These are phyloP conservation scores for Gavia stellata DNA, from an alignment of 2,113 vertebrate genomes.

Conservation along the genomic window DNA sequence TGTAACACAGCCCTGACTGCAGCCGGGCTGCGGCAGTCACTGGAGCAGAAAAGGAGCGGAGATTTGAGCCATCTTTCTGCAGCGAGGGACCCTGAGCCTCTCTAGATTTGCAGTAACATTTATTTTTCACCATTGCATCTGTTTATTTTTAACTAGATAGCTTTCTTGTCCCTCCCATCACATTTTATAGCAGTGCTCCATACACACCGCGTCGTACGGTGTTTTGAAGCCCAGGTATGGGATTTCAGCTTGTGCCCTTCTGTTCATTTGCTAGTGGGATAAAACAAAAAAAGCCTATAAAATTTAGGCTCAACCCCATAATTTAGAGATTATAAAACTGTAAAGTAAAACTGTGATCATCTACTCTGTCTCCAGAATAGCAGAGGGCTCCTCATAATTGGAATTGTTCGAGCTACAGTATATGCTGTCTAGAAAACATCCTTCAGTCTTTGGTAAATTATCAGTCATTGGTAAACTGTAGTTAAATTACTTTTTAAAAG, in stretches of 20 bases:
- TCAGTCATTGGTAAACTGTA: neutral
- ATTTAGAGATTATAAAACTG: neutral
- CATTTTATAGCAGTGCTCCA: neutral
- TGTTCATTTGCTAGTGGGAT: neutral
- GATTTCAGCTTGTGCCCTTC: neutral
- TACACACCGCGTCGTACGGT: fast-evolving
- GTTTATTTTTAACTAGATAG: neutral
- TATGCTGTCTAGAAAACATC: neutral
- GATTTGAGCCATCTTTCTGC: neutral
- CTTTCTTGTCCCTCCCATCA: neutral
- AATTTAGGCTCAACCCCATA: neutral
- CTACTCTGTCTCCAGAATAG: neutral
- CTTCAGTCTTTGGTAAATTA: neutral
- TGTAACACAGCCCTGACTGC: fast-evolving
- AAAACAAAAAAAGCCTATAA: neutral
- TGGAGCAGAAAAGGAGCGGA: neutral
- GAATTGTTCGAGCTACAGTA: neutral
- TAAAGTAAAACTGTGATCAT: neutral
- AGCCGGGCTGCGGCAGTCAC: neutral
- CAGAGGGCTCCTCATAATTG: neutral
- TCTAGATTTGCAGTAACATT: neutral
- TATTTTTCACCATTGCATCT: neutral
- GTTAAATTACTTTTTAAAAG: neutral
- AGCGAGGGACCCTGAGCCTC: neutral
- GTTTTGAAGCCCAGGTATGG: neutral